Base-by-base conservation (phyloP, 2,888 invertebrate genomes). In the Anthophora plumipes region DNA sequence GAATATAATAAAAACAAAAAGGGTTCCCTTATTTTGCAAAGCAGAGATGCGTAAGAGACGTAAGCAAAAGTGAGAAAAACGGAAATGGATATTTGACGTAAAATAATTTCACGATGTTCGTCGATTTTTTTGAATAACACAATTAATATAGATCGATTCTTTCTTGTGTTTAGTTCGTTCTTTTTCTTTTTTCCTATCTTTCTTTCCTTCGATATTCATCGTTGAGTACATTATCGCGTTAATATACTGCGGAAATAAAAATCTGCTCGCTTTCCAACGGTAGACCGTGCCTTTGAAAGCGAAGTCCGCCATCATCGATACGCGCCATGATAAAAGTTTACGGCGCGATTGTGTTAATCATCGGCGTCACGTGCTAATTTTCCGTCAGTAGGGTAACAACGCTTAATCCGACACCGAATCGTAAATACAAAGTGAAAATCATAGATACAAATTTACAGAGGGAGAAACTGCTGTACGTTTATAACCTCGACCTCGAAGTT, bases 401-500 rank as follows among this genome's bases (percentile, higher is more conserved):
- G 25, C 20, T 31, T 55, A 22, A n/a, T 20, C 12, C 14, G 52
- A 22, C 46, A 50, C 2, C 0, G 22, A 14, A 48, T 48, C 31
- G n/a, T 39, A 39, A 31, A 20, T 37, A 7, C 46, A 1, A 75
- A 61, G 52, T 54, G 54, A 43, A 60, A 60, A 37, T 59, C n/a
- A 12, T 20, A 20, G 52, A 39, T 20, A 5, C 7, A 11, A 4
- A 57, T 68, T 55, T 55, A 55, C 31, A n/a, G n/a, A 55, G 17
- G 14, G 60, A 39, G 61, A 76, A 48, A 54, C 55, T 60, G n/a
- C n/a, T 50, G 37, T 17, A 6, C 6, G 14, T 17, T 14, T 71
- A 54, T 22, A 41, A 60, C 50, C 17, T 68, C 59, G 59, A 22
- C 69, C 14, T 39, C 72, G 2, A n/a, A 14, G 17, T 25, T 57